A percentile compares a stretch with the other conserved stretches of the same genome.
These are phyloP conservation scores for Trichopria drosophilae DNA, from an alignment of 2,888 invertebrate genomes.

Conservation along the genomic window DNA sequence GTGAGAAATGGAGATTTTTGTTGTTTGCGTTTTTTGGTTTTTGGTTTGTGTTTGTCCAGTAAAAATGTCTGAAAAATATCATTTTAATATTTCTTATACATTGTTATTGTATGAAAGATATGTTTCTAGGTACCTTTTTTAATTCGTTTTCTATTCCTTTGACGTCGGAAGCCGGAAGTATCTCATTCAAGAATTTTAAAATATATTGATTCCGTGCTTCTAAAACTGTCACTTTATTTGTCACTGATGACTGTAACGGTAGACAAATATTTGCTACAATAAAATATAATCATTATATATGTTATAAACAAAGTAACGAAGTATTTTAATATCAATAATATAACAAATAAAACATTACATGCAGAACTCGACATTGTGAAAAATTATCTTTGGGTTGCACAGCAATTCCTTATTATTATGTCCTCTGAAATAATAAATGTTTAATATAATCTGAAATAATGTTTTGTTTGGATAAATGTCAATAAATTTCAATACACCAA, in stretches of 20 bases:
- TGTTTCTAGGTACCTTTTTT: constrained; percentile 48
- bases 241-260: constrained; percentile 43
- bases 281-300: constrained; percentile 8
- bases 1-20: constrained; percentile 62
- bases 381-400: too few relatives aligned
- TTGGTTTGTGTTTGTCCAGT: constrained; percentile 53
- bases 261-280: constrained; percentile 45
- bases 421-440: too few relatives aligned
- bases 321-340: constrained; percentile 14
- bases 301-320: constrained; percentile 8
- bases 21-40: constrained; percentile 56
- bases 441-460: too few relatives aligned
- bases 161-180: constrained; percentile 49
- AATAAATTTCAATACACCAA: too few relatives aligned
- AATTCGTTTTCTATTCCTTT: constrained; percentile 48
- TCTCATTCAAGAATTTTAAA: constrained; percentile 46
- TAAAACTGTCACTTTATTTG: constrained; percentile 42
- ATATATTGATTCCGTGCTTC: constrained; percentile 49
- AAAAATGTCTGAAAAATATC: constrained; percentile 51
- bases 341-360: too few relatives aligned
- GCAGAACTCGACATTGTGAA: too few relatives aligned
- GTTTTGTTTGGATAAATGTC: too few relatives aligned
- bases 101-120: constrained; percentile 13
- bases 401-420: too few relatives aligned
- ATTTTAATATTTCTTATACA: constrained; percentile 8